Evolutionary conservation across 1,140 invertebrate genomes (phyloP).

Genomic region (Drosophila ohnishii): DNA sequence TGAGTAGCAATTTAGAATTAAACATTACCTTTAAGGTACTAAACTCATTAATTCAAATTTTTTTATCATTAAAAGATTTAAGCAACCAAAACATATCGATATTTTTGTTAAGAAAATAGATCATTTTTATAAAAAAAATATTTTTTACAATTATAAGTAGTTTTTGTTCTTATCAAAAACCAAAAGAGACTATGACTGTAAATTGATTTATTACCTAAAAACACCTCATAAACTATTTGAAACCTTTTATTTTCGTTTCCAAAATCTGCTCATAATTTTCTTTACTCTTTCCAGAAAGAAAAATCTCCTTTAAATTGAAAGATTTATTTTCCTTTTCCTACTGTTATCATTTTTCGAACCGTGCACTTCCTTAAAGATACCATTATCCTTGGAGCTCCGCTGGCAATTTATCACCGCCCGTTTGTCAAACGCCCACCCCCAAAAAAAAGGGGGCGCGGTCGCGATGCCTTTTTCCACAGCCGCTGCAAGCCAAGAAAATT

Average conservation of each 20-base stretch:
- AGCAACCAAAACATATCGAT: too few relatives aligned
- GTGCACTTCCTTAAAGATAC: conserved; percentile 15
- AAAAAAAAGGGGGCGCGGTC: conserved; percentile 42
- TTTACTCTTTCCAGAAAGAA: not conserved
- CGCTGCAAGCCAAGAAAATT: conserved; percentile 55
- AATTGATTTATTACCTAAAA: too few relatives aligned
- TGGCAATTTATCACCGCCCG: conserved; percentile 61
- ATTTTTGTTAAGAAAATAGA: too few relatives aligned
- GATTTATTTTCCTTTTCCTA: not conserved
- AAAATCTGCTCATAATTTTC: not conserved
- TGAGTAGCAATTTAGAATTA: not conserved
- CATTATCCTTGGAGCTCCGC: conserved; percentile 7
- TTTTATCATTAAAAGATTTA: too few relatives aligned
- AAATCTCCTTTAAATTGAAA: not conserved
- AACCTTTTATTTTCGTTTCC: not conserved
- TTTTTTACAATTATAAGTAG: too few relatives aligned
- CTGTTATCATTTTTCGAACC: not conserved
- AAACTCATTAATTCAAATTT: too few relatives aligned
- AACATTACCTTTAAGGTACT: too few relatives aligned
- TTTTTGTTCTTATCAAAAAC: too few relatives aligned
- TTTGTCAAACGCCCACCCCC: conserved; percentile 54
- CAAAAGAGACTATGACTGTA: too few relatives aligned
- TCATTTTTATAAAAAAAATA: too few relatives aligned
- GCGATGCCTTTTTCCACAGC: conserved; percentile 8
- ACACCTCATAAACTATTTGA: not conserved